A percentile compares a stretch with the other conserved stretches of the same genome.
Evolutionary conservation across 1,140 invertebrate species (phyloP).

Genomic region (Atta cephalotes): DNA sequence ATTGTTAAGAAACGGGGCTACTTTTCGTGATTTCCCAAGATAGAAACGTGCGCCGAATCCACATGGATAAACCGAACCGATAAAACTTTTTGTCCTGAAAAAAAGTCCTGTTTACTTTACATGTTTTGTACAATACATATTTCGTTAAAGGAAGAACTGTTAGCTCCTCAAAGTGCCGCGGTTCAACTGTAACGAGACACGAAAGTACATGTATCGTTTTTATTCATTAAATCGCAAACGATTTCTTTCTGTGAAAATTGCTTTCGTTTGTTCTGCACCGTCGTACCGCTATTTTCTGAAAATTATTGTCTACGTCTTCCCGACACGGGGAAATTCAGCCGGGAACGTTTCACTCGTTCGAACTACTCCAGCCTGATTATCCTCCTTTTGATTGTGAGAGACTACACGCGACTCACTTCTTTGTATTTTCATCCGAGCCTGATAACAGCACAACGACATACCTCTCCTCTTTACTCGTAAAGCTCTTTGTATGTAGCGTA

Average conservation of each 20-base stretch:
- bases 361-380: constrained; percentile 21
- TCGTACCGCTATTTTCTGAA: not conserved
- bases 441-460: constrained; percentile 61
- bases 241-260: not conserved
- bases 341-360: constrained; percentile 48
- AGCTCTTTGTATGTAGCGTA: constrained; percentile 57
- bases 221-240: not conserved
- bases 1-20: not conserved
- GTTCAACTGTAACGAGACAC: not conserved
- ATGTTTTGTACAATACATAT: no score
- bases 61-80: not conserved
- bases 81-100: not conserved
- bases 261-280: not conserved
- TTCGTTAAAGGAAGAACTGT: not conserved
- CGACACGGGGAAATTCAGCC: not conserved
- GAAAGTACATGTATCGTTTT: not conserved
- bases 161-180: not conserved
- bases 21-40: constrained; percentile 33
- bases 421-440: constrained; percentile 56
- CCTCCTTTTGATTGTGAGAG: constrained; percentile 5
- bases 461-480: constrained; percentile 60
- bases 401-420: constrained; percentile 20
- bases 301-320: not conserved
- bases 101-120: not conserved
- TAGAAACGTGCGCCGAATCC: constrained; percentile 2